These are phyloP conservation scores for Drosophila incognita DNA, from an alignment of 2,888 invertebrate species.

Conservation along the genomic window DNA sequence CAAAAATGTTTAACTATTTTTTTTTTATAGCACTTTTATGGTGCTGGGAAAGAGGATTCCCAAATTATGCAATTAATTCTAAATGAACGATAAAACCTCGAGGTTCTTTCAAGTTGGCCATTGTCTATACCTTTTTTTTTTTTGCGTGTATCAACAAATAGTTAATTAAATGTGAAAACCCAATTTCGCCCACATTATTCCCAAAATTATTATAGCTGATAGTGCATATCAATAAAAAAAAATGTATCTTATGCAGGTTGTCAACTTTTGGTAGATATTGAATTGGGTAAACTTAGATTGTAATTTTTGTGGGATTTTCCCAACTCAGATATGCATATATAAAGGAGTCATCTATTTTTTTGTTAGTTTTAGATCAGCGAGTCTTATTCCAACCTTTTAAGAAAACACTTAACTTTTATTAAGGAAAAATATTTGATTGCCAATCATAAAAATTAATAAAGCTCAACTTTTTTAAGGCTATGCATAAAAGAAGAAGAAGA, in stretches of 20 bases:
- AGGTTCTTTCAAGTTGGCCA: not conserved
- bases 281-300: not conserved
- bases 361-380: too few relatives aligned
- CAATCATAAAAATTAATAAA: not conserved
- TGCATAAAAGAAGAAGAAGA: not conserved
- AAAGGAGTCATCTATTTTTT: not conserved
- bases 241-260: not conserved
- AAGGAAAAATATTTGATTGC: not conserved
- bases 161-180: not conserved
- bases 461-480: not conserved
- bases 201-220: not conserved
- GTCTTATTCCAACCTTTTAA: too few relatives aligned
- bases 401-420: not conserved
- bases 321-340: not conserved
- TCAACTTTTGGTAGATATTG: not conserved
- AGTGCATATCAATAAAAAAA: not conserved
- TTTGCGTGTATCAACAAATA: not conserved
- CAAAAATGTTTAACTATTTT: too few relatives aligned
- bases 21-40: too few relatives aligned
- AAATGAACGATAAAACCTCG: too few relatives aligned
- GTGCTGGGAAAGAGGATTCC: too few relatives aligned
- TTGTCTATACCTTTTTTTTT: not conserved
- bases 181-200: not conserved
- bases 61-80: too few relatives aligned
- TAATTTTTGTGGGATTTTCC: not conserved